phyloP scores from a whole-genome alignment of 2,797 vertebrate species.

The Dromococcyx pavoninus region DNA sequence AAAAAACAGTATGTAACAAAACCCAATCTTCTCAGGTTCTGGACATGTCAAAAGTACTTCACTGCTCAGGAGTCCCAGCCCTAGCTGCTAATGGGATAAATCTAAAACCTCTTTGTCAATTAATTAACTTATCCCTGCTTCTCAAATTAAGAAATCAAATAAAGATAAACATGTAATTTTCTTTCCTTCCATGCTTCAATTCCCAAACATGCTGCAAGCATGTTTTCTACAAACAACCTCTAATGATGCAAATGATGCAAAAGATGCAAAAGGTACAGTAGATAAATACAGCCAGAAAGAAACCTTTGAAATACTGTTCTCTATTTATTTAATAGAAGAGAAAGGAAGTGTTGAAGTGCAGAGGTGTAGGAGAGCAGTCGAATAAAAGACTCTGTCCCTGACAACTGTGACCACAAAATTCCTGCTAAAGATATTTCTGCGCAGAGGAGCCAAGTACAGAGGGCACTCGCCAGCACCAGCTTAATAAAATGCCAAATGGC shows the following conservation, averaged over 20 bases:
- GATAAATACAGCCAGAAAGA: neutral
- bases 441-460: neutral
- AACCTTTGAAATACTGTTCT: neutral
- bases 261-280: neutral
- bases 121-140: slow-evolving; percentile 47
- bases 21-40: neutral
- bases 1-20: neutral
- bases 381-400: neutral
- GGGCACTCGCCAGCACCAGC: neutral
- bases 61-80: neutral
- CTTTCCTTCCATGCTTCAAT: slow-evolving; percentile 40
- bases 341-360: neutral
- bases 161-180: slow-evolving; percentile 63
- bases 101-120: slow-evolving; percentile 48
- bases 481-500: neutral
- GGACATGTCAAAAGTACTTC: slow-evolving; percentile 24
- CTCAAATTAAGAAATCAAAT: slow-evolving; percentile 65
- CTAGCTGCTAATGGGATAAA: slow-evolving; percentile 40
- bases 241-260: slow-evolving; percentile 7
- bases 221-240: neutral
- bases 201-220: slow-evolving; percentile 9
- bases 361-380: neutral
- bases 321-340: neutral
- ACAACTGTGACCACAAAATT: neutral
- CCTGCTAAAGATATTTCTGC: neutral